phyloP scores from a whole-genome alignment of 53 echinoderm and acorn worm species.

The Zoroaster sp. region DNA sequence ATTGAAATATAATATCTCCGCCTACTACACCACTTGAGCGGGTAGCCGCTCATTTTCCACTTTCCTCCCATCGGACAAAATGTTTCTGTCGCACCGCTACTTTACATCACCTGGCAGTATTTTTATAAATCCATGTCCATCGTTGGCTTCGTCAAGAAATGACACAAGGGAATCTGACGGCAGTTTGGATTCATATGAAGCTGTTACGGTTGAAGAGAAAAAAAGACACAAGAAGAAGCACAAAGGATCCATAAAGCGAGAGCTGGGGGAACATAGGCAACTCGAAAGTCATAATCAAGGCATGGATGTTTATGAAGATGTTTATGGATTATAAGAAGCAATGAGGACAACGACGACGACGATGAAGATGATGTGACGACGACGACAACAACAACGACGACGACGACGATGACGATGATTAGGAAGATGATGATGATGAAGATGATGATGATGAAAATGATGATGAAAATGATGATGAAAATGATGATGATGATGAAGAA shows the following conservation, averaged over 20 bases:
- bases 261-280: background rate
- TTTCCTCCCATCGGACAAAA: background rate
- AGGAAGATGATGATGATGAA: background rate
- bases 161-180: constrained; percentile 35
- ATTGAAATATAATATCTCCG: background rate
- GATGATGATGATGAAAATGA: background rate
- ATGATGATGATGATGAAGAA: background rate
- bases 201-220: constrained; percentile 9
- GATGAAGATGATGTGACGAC: background rate
- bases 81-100: constrained; percentile 47
- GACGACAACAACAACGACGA: background rate
- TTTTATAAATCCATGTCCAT: constrained; percentile 27
- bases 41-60: background rate
- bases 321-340: background rate
- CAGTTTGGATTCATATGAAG: constrained; percentile 48
- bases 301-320: background rate
- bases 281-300: background rate
- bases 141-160: background rate
- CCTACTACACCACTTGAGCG: background rate
- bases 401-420: background rate
- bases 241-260: background rate
- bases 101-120: constrained; percentile 21
- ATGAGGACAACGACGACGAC: background rate
- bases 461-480: background rate
- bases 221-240: background rate